Base-by-base conservation (phyloP, 1,140 invertebrate genomes). In the Eriocheir sinensis region DNA sequence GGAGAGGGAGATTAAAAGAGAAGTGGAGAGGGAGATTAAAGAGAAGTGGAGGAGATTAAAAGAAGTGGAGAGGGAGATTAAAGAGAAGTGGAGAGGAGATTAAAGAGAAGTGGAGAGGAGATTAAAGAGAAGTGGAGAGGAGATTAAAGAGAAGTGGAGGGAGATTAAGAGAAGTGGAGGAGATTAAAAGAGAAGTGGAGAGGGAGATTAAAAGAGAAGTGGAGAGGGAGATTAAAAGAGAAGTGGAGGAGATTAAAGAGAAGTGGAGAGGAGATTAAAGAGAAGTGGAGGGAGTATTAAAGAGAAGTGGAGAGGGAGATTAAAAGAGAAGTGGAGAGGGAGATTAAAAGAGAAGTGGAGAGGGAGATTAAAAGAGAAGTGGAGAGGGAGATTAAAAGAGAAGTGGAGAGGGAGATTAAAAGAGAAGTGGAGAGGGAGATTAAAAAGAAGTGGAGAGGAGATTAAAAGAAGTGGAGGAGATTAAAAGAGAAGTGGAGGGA, bases 1-100 rank as follows among this genome's bases (percentile, higher is more conserved):
- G n/a, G n/a, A n/a, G n/a, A n/a, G n/a, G n/a, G n/a, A n/a, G n/a
- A n/a, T n/a, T n/a, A n/a, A n/a, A n/a, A n/a, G 97, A 97, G 97
- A 97, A 89, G n/a, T 40, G 21, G 80, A n/a, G 44, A 48, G 44
- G 44, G 44, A 8, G 44, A 48, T 48, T 48, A 8, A 48, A 8
- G 44, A 8, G 44, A 48, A 15, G 44, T 4, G 44, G 15, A 48
- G 44, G 44, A 15, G 44, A 48, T 48, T 8, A 8, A 48, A 48
- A 15, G 44, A 48, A 48, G 44, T 4, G 44, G 44, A 48, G 44
- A 15, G n/a, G 44, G 44, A 8, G 44, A 48, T 48, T 48, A 48
- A 15, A 15, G 44, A 48, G 44, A 15, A 15, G 15, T 8, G 44
- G 44, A 48, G 44, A 15, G 44, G 44, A 8, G 44, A 48, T 48